Evolutionary conservation across 1,140 invertebrate species (phyloP), one percentile per base, ranked within the genome.

Genomic region (Neuroterus valhalla): DNA sequence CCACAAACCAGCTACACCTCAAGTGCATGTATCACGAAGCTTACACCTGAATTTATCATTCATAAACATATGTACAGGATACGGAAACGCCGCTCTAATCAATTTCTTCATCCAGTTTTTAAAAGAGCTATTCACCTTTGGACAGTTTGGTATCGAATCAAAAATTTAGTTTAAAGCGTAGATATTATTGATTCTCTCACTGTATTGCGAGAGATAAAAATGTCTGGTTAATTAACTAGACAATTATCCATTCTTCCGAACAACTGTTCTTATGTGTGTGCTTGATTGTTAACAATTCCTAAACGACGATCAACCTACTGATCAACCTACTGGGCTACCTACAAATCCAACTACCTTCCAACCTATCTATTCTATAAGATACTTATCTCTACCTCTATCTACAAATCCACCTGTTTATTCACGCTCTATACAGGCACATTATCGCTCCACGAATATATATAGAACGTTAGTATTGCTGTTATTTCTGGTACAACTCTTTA

Each of bases 391-490:
- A 68, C 80, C 78, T 68, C 55, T 50, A 74, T 81, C 77, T 76
- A 75, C 68, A 45, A 73, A 72, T 77, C 73, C 74, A 79, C 75
- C 76, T 75, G 68, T 76, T 69, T 72, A 68, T 76, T 79, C 73
- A 44, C 76, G 66, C 73, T 71, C 79, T 76, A 77, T 72, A 78
- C 67, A 77, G 74, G 55, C 70, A 23, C 74, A 80, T 84, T 80
- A 86, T 85, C 79, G 83, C 77, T 78, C 83, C 75, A 76, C 78
- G 78, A 84, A 81, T 79, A 83, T 84, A 10, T 50, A 84, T 84
- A 81, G 76, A 78, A 75, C 75, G 46, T 74, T 74, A 78, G 79
- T 74, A 74, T 82, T 76, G 48, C 44, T 44, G 48, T 74, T 75
- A 38, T 77, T 75, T 76, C 74, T 80, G 72, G 69, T 73, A 75